Base-by-base conservation (phyloP, 2,888 invertebrate genomes). In the Andrena minutula region DNA sequence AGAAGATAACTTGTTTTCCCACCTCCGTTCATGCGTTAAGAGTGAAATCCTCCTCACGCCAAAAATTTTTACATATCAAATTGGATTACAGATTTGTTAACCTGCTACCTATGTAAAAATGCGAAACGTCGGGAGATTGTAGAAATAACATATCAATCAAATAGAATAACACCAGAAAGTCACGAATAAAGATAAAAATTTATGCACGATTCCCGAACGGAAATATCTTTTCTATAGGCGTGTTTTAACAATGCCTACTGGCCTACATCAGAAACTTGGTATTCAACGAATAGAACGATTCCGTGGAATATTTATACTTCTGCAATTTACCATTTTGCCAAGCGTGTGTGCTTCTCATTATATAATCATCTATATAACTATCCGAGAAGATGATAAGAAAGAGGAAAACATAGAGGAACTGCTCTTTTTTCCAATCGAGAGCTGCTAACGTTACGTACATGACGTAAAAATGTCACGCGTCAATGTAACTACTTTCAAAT, bases 401-500 rank as follows among this genome's bases (percentile, higher is more conserved):
- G 23, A 1, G 28, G 2, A 16, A 16, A 41, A 47, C 6, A 2
- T 10, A 16, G 20, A 20, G 23, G 10, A 56, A 70, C 41, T 53
- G n/a, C 28, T 61, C 5, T 3, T 53, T 32, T 60, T 47, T 61
- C 1, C 26, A 51, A 53, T 66, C 61, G 28, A 28, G 8, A 20
- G 6, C 10, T n/a, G 4, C n/a, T n/a, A 49, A 49, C 4, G 32
- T 10, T 10, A 66, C 16, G 2, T 56, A n/a, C 12, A 56, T 77
- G 77, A 72, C 65, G 66, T 71, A 77, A 63, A 79, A 56, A 23
- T 72, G 56, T 63, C 26, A 79, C 35, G 56, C 63, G 61, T 63
- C 30, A 16, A 68, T 51, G 63, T 71, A 70, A 49, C 66, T 47
- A 8, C 12, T 56, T 28, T 56, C 16, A 28, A 20, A 47, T 53